Percentiles rank a stretch among this genome's conserved stretches.
phyloP scores from a whole-genome alignment of 1,140 invertebrate species.

The Drosophila pachea region DNA sequence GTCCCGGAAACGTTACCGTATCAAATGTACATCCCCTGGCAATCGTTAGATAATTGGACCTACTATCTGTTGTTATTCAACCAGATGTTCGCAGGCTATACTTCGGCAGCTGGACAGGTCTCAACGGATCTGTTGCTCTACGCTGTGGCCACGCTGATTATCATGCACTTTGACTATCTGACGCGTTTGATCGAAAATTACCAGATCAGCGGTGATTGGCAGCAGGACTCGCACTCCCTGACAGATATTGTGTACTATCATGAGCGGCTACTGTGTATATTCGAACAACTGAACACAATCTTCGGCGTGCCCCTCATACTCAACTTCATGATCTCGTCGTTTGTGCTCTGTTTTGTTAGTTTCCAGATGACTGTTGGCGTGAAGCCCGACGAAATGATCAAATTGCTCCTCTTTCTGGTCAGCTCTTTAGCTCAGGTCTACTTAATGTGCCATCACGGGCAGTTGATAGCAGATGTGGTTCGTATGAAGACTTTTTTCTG shows the following conservation, averaged over 20 bases:
- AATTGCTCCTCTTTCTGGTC: slow-evolving; percentile 53
- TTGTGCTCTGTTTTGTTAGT: slow-evolving; percentile 71
- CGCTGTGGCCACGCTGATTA: slow-evolving; percentile 57
- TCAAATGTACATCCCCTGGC: slow-evolving; percentile 55
- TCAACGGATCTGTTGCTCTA: slow-evolving; percentile 62
- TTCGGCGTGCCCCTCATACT: slow-evolving; percentile 59
- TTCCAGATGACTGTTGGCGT: slow-evolving; percentile 69
- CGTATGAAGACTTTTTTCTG: not conserved
- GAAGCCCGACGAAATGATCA: slow-evolving; percentile 49
- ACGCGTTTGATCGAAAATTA: slow-evolving; percentile 27
- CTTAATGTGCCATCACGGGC: slow-evolving; percentile 65
- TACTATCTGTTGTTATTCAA: slow-evolving; percentile 51
- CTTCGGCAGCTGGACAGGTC: slow-evolving; percentile 67
- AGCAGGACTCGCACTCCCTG: slow-evolving; percentile 32
- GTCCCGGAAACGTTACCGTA: slow-evolving; percentile 54
- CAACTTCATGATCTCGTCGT: slow-evolving; percentile 66
- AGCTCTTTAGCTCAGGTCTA: slow-evolving; percentile 57
- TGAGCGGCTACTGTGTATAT: slow-evolving; percentile 38
- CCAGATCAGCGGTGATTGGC: slow-evolving; percentile 30
- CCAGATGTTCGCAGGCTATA: slow-evolving; percentile 59
- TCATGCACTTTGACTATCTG: slow-evolving; percentile 69
- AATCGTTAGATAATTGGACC: slow-evolving; percentile 47
- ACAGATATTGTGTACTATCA: slow-evolving; percentile 45
- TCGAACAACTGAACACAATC: slow-evolving; percentile 46
- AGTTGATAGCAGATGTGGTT: slow-evolving; percentile 62